Evolutionary conservation across 37 sponge, comb jelly and placozoan species (phyloP), one percentile per base, ranked within the genome.

Genomic region (Oopsacas minuta): DNA sequence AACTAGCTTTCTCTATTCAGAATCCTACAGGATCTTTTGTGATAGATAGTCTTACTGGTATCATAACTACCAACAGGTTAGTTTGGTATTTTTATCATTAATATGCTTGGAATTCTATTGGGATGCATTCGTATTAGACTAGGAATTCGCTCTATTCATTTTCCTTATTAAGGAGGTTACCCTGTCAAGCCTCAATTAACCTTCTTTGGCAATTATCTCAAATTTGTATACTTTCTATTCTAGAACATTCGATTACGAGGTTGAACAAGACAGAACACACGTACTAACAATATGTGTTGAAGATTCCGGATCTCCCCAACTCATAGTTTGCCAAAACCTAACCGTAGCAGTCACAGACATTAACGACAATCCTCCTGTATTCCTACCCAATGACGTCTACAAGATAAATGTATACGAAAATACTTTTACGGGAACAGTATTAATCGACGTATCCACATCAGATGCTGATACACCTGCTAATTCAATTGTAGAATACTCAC

Each of bases 291-390:
- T 61, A 32, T 61, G 75, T n/a, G 28, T 61, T 12, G 22, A 61
- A 61, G 75, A 61, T 12, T 7, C 22, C 22, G 75, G 75, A 61
- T 25, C 75, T 61, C 75, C 75, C 7, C 1, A 7, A 25, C 22
- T 12, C 5, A 61, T 12, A 3, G 28, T 34, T 3, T 61, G 75
- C 30, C 75, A 52, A 0, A 52, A 32, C 10, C 82, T 93, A 1
- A 37, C 38, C 34, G 81, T 93, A n/a, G 53, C 37, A n/a, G 84
- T 93, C 3, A n/a, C 36, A 0, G 91, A 91, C 46, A 49, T 82
- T 0, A 89, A 93, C 39, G 91, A 93, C 81, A 85, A 89, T 52
- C 28, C 61, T 1, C 94, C 94, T 15, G 35, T 52, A 0, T 89
- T 93, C 39, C n/a, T 36, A 10, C 37, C 53, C 37, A 0, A 35